Percentiles rank a stretch among this genome's conserved stretches.
phyloP scores from a whole-genome alignment of 1,140 invertebrate genomes.

The Akabosia matsudoensis region DNA sequence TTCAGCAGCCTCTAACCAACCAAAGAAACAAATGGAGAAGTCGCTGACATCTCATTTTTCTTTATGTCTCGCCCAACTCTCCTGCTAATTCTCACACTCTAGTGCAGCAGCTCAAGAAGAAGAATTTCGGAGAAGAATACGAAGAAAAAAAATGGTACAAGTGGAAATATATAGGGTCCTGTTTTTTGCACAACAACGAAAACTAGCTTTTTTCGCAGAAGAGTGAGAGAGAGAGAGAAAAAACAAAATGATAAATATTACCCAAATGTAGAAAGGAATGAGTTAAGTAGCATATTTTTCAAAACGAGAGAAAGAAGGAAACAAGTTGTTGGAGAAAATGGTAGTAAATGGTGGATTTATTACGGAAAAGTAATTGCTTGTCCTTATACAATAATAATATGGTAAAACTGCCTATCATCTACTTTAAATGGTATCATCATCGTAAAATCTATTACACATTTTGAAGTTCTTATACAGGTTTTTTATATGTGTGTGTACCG shows the following conservation, averaged over 20 bases:
- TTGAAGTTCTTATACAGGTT: neutral
- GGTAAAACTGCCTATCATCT: no score
- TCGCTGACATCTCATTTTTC: conserved; percentile 18
- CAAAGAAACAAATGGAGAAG: conserved; percentile 12
- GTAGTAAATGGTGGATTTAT: neutral
- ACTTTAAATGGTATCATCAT: no score
- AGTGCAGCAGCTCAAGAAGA: neutral
- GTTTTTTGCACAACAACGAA: no score
- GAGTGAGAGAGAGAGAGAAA: neutral
- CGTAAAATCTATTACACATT: neutral
- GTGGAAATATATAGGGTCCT: no score
- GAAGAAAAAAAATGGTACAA: no score
- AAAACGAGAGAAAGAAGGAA: neutral
- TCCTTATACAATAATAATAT: neutral
- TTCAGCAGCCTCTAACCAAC: neutral
- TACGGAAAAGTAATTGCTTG: neutral
- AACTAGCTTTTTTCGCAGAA: no score
- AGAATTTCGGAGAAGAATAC: neutral
- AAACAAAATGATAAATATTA: neutral
- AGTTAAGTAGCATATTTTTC: neutral
- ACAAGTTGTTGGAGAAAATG: no score
- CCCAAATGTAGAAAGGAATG: neutral
- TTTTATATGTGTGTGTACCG: no score
- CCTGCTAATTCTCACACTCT: conserved; percentile 8
- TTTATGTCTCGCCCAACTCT: neutral